These are phyloP conservation scores for Cochlearius cochlearius DNA, from an alignment of 2,113 vertebrate genomes.

Conservation along the genomic window DNA sequence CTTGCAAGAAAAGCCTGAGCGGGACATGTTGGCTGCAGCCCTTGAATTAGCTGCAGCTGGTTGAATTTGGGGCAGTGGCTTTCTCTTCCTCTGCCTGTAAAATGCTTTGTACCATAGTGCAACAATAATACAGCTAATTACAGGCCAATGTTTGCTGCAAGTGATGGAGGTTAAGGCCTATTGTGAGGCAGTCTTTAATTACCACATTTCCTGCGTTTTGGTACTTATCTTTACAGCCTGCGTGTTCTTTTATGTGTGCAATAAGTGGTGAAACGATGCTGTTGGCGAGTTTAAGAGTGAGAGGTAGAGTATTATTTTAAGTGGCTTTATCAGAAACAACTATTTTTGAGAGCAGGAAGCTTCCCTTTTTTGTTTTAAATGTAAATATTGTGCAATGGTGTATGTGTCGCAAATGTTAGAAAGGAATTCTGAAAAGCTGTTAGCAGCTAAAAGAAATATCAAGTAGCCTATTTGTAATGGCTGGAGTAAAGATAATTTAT, in stretches of 20 bases:
- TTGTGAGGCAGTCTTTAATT: background rate
- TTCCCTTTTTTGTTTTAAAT: background rate
- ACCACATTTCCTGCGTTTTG: background rate
- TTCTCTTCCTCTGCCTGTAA: background rate
- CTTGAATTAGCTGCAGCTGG: constrained; percentile 44
- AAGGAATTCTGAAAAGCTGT: background rate
- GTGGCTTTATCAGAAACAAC: background rate
- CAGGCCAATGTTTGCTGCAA: background rate
- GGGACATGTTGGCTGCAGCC: constrained; percentile 5
- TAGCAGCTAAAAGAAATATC: background rate
- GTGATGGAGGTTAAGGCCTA: background rate
- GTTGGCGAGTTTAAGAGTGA: background rate
- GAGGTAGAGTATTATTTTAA: background rate
- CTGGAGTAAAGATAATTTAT: background rate
- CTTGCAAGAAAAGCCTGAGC: constrained; percentile 32
- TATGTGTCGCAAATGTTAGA: background rate
- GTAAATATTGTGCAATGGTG: background rate
- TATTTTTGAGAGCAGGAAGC: background rate
- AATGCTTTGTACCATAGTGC: background rate
- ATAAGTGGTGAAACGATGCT: background rate
- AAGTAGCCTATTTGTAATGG: background rate
- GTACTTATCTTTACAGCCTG: background rate
- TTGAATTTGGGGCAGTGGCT: background rate
- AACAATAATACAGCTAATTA: background rate
- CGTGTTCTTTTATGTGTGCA: background rate